Base-by-base conservation (phyloP, 2,888 invertebrate genomes). In the Myathropa florea region DNA sequence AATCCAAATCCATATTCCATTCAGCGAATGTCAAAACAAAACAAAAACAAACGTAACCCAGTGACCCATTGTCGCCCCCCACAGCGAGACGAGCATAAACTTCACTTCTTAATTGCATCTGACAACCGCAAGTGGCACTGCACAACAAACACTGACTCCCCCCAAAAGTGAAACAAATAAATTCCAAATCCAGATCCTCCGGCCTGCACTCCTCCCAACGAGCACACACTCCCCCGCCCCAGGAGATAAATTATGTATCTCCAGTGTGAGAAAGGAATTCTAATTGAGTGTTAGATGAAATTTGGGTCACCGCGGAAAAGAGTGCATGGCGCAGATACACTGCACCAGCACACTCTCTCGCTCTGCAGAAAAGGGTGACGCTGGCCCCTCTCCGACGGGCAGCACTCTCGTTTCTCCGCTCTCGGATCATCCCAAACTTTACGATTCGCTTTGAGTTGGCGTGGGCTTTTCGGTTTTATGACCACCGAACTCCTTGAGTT, bases 251-350 rank as follows among this genome's bases (percentile, higher is more conserved):
- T 68, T 59, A 59, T 59, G 33, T 80, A 65, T 76, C 71, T 39
- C 39, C 61, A 53, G 75, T 72, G 84, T 75, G 76, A 67, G 81
- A 82, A 67, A 73, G 81, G 63, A 82, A 81, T 81, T 53, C 85
- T 85, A 85, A 85, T 82, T 77, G 85, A 85, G 85, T 85, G 85
- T 85, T 82, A 72, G 77, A 81, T 53, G 46, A 85, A 82, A 85
- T 82, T 77, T 82, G 60, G 85, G 85, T 85, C 77, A 72, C 24
- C 85, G 77, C 61, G 68, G 72, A 80, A 84, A 81, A 65, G 80
- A 84, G 53, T 67, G 28, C 60, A 70, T 23, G 33, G 67, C 39
- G 63, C 46, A 53, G 7, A 53, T 39, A 12, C 33, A 75, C 64
- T 84, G 81, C 81, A 84, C 81, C 68, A 63, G 39, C 4, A 14